Evolutionary conservation across 23 tunicate species (phyloP).

Genomic region (Styela clava): DNA sequence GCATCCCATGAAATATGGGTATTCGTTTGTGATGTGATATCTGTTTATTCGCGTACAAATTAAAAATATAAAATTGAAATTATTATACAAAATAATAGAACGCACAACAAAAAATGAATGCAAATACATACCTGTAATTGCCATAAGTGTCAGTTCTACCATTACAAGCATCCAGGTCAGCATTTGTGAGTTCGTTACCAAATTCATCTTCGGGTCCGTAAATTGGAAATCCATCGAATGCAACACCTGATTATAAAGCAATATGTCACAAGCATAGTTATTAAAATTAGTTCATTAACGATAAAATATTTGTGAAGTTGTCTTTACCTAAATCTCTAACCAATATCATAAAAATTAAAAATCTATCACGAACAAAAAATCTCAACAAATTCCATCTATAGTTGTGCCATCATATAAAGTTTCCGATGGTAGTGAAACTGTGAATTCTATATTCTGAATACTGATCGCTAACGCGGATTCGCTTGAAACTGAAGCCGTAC

Average conservation of each 20-base stretch:
- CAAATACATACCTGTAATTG: slow-evolving; percentile 43
- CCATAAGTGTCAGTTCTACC: slow-evolving; percentile 34
- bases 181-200: slow-evolving; percentile 23
- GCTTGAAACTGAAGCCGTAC: too few relatives aligned
- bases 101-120: too few relatives aligned
- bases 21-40: slow-evolving; percentile 12
- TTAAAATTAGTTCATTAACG: too few relatives aligned
- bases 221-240: slow-evolving; percentile 56
- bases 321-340: too few relatives aligned
- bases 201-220: slow-evolving; percentile 55
- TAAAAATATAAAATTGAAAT: neutral
- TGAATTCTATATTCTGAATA: too few relatives aligned
- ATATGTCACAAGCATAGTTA: too few relatives aligned
- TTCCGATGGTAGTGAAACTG: too few relatives aligned
- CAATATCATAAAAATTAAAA: too few relatives aligned
- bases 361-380: neutral
- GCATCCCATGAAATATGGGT: slow-evolving; percentile 18
- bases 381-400: too few relatives aligned
- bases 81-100: neutral
- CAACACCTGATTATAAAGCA: too few relatives aligned
- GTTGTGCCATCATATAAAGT: too few relatives aligned
- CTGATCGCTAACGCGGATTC: too few relatives aligned
- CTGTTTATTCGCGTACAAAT: neutral
- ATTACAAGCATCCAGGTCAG: slow-evolving; percentile 49
- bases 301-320: neutral